These are phyloP conservation scores for Lycaena phlaeas DNA, from an alignment of 2,888 invertebrate genomes.

Conservation along the genomic window DNA sequence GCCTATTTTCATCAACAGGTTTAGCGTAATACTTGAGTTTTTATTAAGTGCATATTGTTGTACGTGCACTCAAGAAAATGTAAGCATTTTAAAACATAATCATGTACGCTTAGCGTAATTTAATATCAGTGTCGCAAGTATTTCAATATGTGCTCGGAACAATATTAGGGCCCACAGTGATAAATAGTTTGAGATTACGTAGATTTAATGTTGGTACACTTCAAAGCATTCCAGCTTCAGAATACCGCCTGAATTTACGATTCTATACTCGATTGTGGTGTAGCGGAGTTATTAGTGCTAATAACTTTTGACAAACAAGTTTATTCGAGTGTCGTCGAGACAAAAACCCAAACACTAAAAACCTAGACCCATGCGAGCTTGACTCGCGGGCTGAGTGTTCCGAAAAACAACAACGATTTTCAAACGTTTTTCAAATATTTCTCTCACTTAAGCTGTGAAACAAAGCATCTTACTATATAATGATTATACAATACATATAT, in stretches of 20 bases:
- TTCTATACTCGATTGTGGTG: background rate
- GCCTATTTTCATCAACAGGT: too few relatives aligned
- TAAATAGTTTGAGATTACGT: conserved; percentile 5
- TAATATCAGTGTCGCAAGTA: background rate
- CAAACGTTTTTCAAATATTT: background rate
- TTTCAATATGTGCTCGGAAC: conserved; percentile 1
- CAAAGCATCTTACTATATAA: too few relatives aligned
- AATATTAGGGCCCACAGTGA: background rate
- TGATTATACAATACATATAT: too few relatives aligned
- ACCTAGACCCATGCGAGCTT: too few relatives aligned
- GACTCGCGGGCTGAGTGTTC: too few relatives aligned
- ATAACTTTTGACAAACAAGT: background rate
- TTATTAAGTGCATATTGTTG: too few relatives aligned
- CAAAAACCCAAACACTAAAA: background rate
- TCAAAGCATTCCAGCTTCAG: conserved; percentile 5
- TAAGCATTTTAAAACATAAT: too few relatives aligned
- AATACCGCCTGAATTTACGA: background rate
- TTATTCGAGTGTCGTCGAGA: background rate
- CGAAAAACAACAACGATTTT: too few relatives aligned
- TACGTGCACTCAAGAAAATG: too few relatives aligned
- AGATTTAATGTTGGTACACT: conserved; percentile 2
- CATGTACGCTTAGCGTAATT: background rate
- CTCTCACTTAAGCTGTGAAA: too few relatives aligned
- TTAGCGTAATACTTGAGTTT: too few relatives aligned
- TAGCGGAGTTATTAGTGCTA: background rate